Base-by-base conservation (phyloP, 2,797 vertebrate species). In the Channallabes apus region DNA sequence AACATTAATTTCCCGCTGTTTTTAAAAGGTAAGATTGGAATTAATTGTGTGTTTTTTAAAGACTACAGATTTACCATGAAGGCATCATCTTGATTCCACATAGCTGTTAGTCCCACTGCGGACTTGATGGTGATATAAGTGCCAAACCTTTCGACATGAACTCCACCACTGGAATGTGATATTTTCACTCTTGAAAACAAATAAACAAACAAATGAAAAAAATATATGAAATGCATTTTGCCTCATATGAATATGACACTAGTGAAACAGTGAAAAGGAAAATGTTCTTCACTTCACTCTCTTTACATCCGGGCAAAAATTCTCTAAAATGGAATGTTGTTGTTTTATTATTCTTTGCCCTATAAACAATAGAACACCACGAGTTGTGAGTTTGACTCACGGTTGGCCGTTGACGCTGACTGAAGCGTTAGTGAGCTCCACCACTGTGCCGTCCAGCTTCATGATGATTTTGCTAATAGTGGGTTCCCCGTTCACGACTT, bases 31-130 rank as follows among this genome's bases (percentile, higher is more conserved):
- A 75, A 75, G n/a, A 15, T 75, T 58, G 54, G 54, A 79, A 62
- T 18, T 24, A 24, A 78, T 62, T 17, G 15, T 11, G 51, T 38
- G 24, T 38, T 15, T 77, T 35, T 77, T 11, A 59, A 59, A 22
- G 38, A 68, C 17, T 54, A 58, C 29, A 41, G 24, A 2, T 71
- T 84, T 94, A 97, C 97, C 90, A 96, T 92, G 73, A 97, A 88
- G 54, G 95, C 95, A 89, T 97, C 96, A 27, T 95, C 95, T 93
- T 91, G 89, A 90, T 97, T 96, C 96, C 96, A 97, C 86, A 94
- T 88, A 22, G 90, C 90, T 18, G 38, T 93, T 68, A 97, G 84
- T 71, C 96, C 96, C 84, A 96, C 76, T 54, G 90, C 94, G 67
- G 94, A 90, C 38, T 93, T 91, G 27, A 97, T 91, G 88, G 80